Base-by-base conservation (phyloP, 2,113 vertebrate genomes). In the Coracopsis vasa region DNA sequence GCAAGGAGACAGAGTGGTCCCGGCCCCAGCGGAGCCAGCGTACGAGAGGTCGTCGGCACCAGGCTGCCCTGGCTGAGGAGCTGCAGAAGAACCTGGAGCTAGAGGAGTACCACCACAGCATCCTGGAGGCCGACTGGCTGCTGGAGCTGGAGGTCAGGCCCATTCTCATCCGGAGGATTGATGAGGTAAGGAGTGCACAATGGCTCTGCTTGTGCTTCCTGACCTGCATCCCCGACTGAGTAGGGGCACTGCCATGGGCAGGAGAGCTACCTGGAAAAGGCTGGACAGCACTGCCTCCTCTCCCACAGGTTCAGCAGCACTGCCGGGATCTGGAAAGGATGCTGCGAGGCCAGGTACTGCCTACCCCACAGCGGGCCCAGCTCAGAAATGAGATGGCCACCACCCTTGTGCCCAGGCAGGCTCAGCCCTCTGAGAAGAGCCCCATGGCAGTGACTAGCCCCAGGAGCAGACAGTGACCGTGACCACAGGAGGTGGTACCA, bases 101-200 rank as follows among this genome's bases (percentile, higher is more conserved):
- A 62, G 96, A 97, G 41, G 44, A 94, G 27, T 97, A 97, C 23
- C 92, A 66, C 31, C 67, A 90, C 66, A 62, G 51, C 33, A 95
- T 97, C 53, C 87, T 97, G 81, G 61, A 83, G 64, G 42, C 64
- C 0, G 94, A 97, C 66, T 97, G 96, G 95, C 83, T 96, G 69
- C 87, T 97, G 33, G 96, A 97, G 84, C 81, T 97, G 85, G 92
- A 97, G 88, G 80, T 98, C 77, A 95, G 84, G 45, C 95, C 97
- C 45, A 16, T 80, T 28, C 72, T 97, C 7, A 5, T 94, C 41
- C 19, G 16, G 29, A 96, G 86, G 47, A 95, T 83, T 2, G 29
- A 97, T 42, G 84, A 0, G 14, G 96, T 97, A 93, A 97, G 95
- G 33, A 12, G 61, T 62, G 41, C 1, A 0, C 2, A 3, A 8